A percentile compares a stretch with the other conserved stretches of the same genome.
phyloP scores from a whole-genome alignment of 1,140 invertebrate species.

The Trigoniulus corallinus region DNA sequence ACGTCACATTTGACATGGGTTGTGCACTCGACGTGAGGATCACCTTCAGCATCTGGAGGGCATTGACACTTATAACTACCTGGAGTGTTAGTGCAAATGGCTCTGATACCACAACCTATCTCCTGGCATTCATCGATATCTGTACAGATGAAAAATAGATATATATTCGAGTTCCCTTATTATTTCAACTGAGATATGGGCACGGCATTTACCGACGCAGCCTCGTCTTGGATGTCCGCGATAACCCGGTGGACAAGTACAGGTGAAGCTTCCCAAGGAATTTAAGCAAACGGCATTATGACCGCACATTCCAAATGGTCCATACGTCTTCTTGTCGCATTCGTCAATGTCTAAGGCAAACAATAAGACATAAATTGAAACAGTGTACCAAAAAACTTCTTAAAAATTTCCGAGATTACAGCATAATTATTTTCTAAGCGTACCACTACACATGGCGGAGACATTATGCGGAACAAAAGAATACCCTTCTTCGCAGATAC shows the following conservation, averaged over 20 bases:
- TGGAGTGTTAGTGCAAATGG: conserved; percentile 55
- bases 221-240: conserved; percentile 50
- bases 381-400: conserved; percentile 13
- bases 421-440: too few species aligned
- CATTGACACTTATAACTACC: conserved; percentile 64
- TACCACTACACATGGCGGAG: conserved; percentile 65
- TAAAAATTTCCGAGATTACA: too few species aligned
- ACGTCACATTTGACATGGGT: conserved; percentile 52
- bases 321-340: conserved; percentile 53
- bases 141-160: conserved; percentile 16
- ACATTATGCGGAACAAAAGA: conserved; percentile 77
- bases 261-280: conserved; percentile 54
- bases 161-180: neutral
- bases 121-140: conserved; percentile 67
- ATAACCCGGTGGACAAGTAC: conserved; percentile 57
- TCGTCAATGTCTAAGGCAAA: conserved; percentile 89
- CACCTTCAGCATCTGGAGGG: conserved; percentile 56
- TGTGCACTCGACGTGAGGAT: conserved; percentile 52
- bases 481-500: conserved; percentile 84
- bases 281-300: conserved; percentile 69
- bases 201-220: conserved; percentile 38
- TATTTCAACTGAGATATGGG: neutral
- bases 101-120: conserved; percentile 52
- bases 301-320: conserved; percentile 63
- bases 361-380: conserved; percentile 12